Base-by-base conservation (phyloP, 2,888 invertebrate genomes). In the Lithophane leautieri region DNA sequence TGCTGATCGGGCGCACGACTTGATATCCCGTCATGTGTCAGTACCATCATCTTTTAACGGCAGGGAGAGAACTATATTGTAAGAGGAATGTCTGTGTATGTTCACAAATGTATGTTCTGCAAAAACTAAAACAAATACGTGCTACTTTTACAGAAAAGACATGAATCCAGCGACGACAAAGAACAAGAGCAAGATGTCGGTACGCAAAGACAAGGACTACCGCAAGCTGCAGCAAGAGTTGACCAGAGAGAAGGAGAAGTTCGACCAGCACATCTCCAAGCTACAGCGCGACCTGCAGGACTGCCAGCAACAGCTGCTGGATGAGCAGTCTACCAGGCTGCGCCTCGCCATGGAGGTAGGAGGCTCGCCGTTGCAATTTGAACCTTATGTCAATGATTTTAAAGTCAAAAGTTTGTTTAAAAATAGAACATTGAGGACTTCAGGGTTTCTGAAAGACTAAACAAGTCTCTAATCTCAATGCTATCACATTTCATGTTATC, bases 151-250 rank as follows among this genome's bases (percentile, higher is more conserved):
- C 92, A 97, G 97, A 81, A 96, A 97, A 89, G 97, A 96, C 92
- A 97, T 98, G 92, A 97, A 97, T 75, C 97, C 97, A 67, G 97
- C 97, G 69, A 97, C 97, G 52, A 97, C 98, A 75, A 98, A 98
- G 95, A 98, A 97, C 91, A 98, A 98, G 95, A 97, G 97, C 92
- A 98, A 98, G 95, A 97, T 97, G 91, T 97, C 97, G 2, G 98
- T 98, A 56, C 98, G 98, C 92, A 99, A 99, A 91, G 99, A 99
- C 93, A 99, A 99, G 94, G 99, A 99, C 94, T 98, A 98, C 95
- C 97, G 99, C 88, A 98, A 99, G 92, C 95, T 99, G 89, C 99
- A 99, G 93, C 99, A 99, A 92, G 99, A 99, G 93, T 96, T 99
- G 76, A 98, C 98, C 28, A 98, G 98, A 91, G 99, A 99, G 95